Conservation (phyloP, 2,113 vertebrate genomes). For the Vulpes lagopus region DNA sequence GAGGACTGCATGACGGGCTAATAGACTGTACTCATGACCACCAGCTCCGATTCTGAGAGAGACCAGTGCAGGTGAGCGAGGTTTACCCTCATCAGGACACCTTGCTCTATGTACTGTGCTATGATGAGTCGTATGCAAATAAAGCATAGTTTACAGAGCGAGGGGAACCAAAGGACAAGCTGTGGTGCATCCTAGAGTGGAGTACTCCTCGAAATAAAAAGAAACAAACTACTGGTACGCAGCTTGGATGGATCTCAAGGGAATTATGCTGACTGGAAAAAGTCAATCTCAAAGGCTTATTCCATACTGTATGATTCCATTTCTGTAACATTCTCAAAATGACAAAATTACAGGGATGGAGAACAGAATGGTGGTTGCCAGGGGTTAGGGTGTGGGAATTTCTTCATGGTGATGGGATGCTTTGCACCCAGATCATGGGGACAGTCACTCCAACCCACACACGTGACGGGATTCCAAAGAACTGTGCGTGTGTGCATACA, state of each 20-base stretch:
- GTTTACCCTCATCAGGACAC: not conserved
- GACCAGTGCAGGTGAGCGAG: not conserved
- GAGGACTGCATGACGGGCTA: not conserved
- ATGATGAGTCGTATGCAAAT: not conserved
- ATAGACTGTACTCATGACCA: not conserved
- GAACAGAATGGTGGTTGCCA: not conserved
- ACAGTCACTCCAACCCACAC: not conserved
- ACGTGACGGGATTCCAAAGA: not conserved
- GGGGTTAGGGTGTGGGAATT: not conserved
- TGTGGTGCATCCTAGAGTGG: not conserved
- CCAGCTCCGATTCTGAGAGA: not conserved
- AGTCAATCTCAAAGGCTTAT: not conserved
- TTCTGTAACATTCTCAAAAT: not conserved
- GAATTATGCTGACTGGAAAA: not conserved
- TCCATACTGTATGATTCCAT: not conserved
- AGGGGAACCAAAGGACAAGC: not conserved
- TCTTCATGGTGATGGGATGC: rapidly evolving
- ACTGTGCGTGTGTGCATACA: rapidly evolving
- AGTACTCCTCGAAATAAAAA: not conserved
- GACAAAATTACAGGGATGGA: conserved; percentile 5
- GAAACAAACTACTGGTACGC: not conserved
- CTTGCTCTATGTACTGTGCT: not conserved
- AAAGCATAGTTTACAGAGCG: not conserved
- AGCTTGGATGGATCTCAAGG: not conserved
- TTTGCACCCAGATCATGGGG: not conserved